Percentiles rank a stretch among this genome's conserved stretches.
phyloP scores from a whole-genome alignment of 2,113 vertebrate genomes.

The Nothobranchius kuhntae region DNA sequence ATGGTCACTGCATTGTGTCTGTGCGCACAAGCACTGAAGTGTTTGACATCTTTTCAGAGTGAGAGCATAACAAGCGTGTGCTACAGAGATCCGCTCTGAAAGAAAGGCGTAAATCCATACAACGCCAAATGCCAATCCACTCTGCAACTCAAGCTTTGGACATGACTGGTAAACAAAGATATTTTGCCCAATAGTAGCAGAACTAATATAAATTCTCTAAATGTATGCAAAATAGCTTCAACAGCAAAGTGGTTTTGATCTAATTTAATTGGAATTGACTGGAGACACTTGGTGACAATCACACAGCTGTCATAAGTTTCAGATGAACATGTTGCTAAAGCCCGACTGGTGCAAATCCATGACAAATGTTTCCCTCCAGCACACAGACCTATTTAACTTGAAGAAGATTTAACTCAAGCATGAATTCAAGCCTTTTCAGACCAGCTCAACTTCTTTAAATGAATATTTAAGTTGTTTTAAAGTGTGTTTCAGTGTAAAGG shows the following conservation, averaged over 20 bases:
- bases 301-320: constrained; percentile 23
- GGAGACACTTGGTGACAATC: constrained; percentile 7
- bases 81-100: not conserved
- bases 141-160: not conserved
- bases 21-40: not conserved
- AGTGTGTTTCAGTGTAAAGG: no score
- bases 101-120: not conserved
- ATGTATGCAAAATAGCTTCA: not conserved
- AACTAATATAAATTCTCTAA: constrained; percentile 7
- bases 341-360: constrained; percentile 12
- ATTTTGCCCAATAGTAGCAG: not conserved
- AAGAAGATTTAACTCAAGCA: no score
- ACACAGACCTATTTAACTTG: not conserved
- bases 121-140: not conserved
- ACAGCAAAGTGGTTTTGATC: constrained; percentile 19
- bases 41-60: not conserved
- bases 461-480: no score
- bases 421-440: no score
- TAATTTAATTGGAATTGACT: constrained; percentile 22
- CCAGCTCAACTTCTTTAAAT: no score
- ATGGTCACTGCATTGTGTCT: not conserved
- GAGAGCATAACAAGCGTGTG: not conserved
- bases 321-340: not conserved
- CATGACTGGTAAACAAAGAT: not conserved
- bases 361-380: constrained; percentile 17